These are phyloP conservation scores for Reticulitermes speratus DNA, from an alignment of 1,140 invertebrate genomes.

Conservation along the genomic window DNA sequence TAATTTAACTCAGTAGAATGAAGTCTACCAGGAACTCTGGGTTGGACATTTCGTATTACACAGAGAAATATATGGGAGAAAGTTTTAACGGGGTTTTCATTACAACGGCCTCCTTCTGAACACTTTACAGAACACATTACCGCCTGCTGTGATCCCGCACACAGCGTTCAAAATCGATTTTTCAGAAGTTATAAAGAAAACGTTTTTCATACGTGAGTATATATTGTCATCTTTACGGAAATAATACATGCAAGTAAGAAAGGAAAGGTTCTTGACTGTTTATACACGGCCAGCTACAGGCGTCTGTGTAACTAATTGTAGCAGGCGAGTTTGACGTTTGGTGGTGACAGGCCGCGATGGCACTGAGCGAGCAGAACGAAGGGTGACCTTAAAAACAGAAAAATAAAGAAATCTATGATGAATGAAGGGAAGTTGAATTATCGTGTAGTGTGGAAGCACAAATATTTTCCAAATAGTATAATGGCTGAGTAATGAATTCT, in stretches of 20 bases:
- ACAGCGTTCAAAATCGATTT: slow-evolving; percentile 22
- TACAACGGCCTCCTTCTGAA: neutral
- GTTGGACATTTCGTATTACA: neutral
- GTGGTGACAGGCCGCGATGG: slow-evolving; percentile 9
- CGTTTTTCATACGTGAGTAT: neutral
- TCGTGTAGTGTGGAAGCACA: neutral
- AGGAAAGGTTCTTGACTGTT: neutral
- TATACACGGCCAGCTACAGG: neutral
- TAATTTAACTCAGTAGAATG: neutral
- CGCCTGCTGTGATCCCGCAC: neutral
- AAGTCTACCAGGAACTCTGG: neutral
- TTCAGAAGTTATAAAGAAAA: neutral
- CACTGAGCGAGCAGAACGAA: neutral
- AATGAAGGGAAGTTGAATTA: neutral
- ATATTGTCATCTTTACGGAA: neutral
- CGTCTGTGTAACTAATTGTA: neutral
- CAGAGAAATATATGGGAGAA: slow-evolving; percentile 21
- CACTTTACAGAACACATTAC: neutral
- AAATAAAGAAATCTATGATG: neutral
- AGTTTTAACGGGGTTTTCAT: slow-evolving; percentile 26
- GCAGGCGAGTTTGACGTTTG: neutral
- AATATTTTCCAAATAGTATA: slow-evolving; percentile 1
- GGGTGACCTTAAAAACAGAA: neutral
- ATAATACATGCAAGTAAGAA: neutral
- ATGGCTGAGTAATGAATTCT: neutral